phyloP scores from a whole-genome alignment of 2,797 vertebrate species.

The Sphenopsis melanotis region DNA sequence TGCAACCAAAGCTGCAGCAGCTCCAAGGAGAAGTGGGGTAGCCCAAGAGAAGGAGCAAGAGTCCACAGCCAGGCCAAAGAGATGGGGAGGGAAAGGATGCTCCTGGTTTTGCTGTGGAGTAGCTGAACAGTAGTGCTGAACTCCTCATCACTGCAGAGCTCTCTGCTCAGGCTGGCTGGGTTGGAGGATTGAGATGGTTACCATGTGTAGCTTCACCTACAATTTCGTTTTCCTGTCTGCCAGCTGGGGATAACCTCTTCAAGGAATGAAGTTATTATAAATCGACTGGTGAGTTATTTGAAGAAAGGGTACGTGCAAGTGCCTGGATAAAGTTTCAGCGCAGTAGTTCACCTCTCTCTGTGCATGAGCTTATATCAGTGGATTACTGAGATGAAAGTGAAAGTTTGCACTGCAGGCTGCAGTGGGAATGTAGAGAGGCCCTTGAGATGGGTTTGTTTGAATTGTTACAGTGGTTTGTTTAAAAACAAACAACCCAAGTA shows the following conservation, averaged over 20 bases:
- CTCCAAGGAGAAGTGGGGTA: neutral
- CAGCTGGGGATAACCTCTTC: neutral
- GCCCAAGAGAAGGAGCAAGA: neutral
- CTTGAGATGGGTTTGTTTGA: neutral
- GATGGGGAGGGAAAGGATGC: neutral
- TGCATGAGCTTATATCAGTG: fast-evolving
- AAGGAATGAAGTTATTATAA: neutral
- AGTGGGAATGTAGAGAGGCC: neutral
- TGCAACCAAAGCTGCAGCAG: fast-evolving
- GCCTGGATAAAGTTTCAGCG: neutral
- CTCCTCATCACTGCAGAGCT: neutral
- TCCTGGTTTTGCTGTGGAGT: neutral
- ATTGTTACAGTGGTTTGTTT: neutral
- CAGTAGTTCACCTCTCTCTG: neutral
- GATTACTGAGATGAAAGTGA: neutral
- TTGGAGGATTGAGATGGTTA: neutral
- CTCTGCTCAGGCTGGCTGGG: neutral
- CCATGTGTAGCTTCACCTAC: neutral
- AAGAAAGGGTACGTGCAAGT: neutral
- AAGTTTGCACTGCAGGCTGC: neutral
- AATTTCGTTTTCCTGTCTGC: neutral
- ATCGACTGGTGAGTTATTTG: neutral
- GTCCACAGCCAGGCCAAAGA: neutral
- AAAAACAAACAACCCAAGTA: neutral
- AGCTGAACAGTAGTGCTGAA: neutral